Conservation (phyloP, 1,140 invertebrate genomes). For the Heliconius melpomene region DNA sequence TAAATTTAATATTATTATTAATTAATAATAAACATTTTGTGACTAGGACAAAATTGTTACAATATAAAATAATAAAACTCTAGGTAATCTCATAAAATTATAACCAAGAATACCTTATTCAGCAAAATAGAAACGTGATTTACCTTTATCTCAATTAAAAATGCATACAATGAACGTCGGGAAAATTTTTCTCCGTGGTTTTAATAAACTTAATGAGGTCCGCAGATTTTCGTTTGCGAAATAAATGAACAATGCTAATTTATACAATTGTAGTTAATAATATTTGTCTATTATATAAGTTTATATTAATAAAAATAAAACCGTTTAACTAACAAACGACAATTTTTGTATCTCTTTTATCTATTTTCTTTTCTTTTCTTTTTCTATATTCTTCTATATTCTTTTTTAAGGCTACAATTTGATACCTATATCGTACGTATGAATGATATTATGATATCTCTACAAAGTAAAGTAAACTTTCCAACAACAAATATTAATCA, state of each 20-base stretch:
- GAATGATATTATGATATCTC: background rate
- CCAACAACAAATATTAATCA: slow-evolving; percentile 9
- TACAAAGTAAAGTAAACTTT: background rate
- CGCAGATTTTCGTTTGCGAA: slow-evolving; percentile 19
- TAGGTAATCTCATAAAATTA: background rate
- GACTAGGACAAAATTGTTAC: too few relatives aligned
- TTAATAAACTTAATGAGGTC: slow-evolving; percentile 23
- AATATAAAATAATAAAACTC: background rate
- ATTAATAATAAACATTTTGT: too few relatives aligned
- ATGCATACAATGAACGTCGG: background rate
- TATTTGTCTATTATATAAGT: background rate
- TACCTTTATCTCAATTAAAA: slow-evolving; percentile 9
- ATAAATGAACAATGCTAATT: slow-evolving; percentile 20
- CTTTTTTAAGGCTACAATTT: background rate
- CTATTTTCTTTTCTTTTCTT: too few relatives aligned
- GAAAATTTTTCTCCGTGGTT: background rate
- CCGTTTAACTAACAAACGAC: background rate
- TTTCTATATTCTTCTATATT: too few relatives aligned
- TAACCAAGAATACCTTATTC: background rate
- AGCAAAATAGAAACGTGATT: background rate
- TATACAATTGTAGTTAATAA: background rate
- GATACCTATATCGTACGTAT: background rate
- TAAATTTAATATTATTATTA: too few relatives aligned
- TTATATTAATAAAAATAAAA: background rate
- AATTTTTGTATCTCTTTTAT: background rate